Conservation (phyloP, 2,888 invertebrate genomes). For the Ochropleura leucogaster region DNA sequence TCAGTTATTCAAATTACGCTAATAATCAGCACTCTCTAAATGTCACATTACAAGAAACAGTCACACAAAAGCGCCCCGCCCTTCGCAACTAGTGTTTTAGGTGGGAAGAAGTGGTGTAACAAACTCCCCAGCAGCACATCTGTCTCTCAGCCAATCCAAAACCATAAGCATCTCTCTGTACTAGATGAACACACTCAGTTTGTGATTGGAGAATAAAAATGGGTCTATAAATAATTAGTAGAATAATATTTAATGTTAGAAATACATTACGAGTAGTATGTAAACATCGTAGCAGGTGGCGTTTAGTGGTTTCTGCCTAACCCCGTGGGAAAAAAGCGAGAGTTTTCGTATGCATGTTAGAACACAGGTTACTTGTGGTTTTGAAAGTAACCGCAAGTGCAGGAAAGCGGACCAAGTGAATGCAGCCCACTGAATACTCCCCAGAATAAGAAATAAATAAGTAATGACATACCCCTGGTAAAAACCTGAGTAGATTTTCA, state of each 20-base stretch:
- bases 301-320: not conserved
- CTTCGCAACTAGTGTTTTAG: no score
- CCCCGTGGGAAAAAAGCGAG: not conserved
- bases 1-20: no score
- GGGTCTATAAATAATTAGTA: not conserved
- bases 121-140: no score
- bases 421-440: not conserved
- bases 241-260: no score
- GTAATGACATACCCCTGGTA: not conserved
- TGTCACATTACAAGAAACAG: no score
- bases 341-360: not conserved
- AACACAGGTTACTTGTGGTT: not conserved
- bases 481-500: no score
- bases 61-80: no score
- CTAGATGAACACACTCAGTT: not conserved
- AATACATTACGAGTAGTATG: no score
- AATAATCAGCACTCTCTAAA: no score
- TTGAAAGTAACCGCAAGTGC: not conserved
- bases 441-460: not conserved
- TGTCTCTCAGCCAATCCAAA: no score
- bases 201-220: not conserved
- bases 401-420: not conserved
- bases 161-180: not conserved
- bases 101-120: no score
- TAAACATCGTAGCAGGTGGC: no score